Base-by-base conservation (phyloP, 2,113 vertebrate genomes). In the Onychostruthus taczanowskii region DNA sequence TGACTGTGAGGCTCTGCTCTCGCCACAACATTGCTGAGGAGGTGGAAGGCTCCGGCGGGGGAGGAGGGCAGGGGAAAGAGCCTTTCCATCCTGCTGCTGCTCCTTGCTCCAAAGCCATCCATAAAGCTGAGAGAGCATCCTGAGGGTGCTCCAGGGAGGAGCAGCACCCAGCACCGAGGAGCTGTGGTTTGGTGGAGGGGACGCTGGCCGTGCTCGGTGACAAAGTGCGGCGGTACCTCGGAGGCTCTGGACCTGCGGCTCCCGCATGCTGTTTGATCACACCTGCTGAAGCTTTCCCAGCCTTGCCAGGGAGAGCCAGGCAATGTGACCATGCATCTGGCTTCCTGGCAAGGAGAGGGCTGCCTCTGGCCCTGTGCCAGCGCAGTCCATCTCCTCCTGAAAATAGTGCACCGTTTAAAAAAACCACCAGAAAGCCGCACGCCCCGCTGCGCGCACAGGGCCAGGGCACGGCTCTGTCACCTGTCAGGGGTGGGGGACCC, bases 321-420 rank as follows among this genome's bases (percentile, higher is more conserved):
- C 96, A 97, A 97, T 92, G 93, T 92, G 96, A 96, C 96, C 91
- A 91, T 95, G 95, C 96, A 97, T 97, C 97, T 97, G 97, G 97
- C 96, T 97, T 90, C 89, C 97, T 97, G 97, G 97, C 97, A 97
- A 89, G 52, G 68, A 95, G 50, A 94, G 43, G 61, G 55, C 72
- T 96, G 96, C 91, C 82, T 77, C 93, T 97, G 97, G 97, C 95
- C 44, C 47, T 0, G 0, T 0, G 93, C 97, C 97, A 97, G 76
- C 5, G 0, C 89, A 67, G 87, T 94, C 96, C 97, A 94, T 95
- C 92, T 95, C 92, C 93, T 96, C 93, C 95, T 80, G 92, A 94
- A 94, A 95, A 95, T 33, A 92, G 77, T 26, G 87, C 74, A 50
- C 16, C 2, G 10, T 20, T 64, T 47, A 7, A 41, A 83, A 63